A percentile compares a stretch with the other conserved stretches of the same genome.
phyloP scores from a whole-genome alignment of 1,140 invertebrate species.

The Drosophila sucinea region DNA sequence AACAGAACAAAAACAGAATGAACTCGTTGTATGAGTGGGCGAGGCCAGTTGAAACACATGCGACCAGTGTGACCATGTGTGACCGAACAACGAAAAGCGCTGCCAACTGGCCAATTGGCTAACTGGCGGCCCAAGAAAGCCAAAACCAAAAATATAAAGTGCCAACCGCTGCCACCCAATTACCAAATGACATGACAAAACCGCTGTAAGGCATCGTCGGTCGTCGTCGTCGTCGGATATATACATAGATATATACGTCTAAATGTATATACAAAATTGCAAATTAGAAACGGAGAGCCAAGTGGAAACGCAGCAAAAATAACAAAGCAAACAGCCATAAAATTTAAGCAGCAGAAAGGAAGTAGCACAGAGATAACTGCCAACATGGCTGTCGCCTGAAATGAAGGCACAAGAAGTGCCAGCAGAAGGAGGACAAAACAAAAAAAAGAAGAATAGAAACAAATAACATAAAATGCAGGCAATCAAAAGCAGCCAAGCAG shows the following conservation, averaged over 20 bases:
- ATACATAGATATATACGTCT: neutral
- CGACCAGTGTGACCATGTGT: conserved; percentile 55
- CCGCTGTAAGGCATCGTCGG: conserved; percentile 75
- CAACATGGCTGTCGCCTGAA: conserved; percentile 47
- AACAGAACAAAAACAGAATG: neutral
- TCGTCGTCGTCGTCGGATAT: conserved; percentile 17
- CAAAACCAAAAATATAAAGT: conserved; percentile 74
- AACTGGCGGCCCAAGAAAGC: conserved; percentile 4
- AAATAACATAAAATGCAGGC: conserved; percentile 72
- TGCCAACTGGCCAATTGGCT: conserved; percentile 65
- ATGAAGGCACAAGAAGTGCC: conserved; percentile 10
- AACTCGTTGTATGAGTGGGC: conserved; percentile 35
- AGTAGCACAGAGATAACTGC: conserved; percentile 62
- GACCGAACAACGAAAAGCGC: conserved; percentile 25
- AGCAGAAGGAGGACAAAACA: conserved; percentile 17
- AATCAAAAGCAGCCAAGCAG: conserved; percentile 75
- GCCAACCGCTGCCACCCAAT: conserved; percentile 83
- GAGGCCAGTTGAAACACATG: conserved; percentile 4
- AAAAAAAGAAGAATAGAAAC: conserved; percentile 49
- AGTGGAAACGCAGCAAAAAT: conserved; percentile 47
- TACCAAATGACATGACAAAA: conserved; percentile 83
- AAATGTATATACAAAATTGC: conserved; percentile 75
- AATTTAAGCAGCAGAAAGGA: conserved; percentile 59
- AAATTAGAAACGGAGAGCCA: conserved; percentile 73
- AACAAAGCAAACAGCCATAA: conserved; percentile 70